Percentiles rank a stretch among this genome's conserved stretches.
These are phyloP conservation scores for Daboia siamensis DNA, from an alignment of 2,113 vertebrate genomes.

Conservation along the genomic window DNA sequence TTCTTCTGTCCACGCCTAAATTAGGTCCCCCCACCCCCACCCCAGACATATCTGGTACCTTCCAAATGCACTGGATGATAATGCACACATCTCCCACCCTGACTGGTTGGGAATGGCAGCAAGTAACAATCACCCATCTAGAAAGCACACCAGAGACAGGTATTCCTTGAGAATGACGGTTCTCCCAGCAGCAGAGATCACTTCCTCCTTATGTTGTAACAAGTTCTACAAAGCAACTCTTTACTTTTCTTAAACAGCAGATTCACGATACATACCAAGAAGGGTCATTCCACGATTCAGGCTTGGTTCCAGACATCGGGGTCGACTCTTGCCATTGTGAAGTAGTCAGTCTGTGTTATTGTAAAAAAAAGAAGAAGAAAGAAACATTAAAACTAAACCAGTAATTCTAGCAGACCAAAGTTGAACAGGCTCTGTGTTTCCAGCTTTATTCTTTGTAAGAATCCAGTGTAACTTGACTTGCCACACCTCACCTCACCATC, in stretches of 20 bases:
- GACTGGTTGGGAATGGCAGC: background rate
- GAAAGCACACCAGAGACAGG: background rate
- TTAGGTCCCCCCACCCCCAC: background rate
- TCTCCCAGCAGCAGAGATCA: background rate
- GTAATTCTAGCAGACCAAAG: background rate
- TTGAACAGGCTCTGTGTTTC: background rate
- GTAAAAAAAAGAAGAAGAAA: background rate
- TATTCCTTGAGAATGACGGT: background rate
- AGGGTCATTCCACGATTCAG: slow-evolving; percentile 19
- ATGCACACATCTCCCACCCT: background rate
- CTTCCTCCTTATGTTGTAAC: background rate
- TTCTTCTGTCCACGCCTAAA: background rate
- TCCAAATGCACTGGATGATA: background rate
- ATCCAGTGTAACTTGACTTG: background rate
- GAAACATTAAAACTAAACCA: background rate
- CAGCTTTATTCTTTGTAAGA: background rate
- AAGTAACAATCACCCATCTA: background rate
- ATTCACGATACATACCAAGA: slow-evolving; percentile 40
- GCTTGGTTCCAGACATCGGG: slow-evolving; percentile 27
- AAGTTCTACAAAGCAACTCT: no score
- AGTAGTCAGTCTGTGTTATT: slow-evolving; percentile 32
- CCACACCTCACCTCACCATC: background rate
- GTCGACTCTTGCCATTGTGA: slow-evolving; percentile 31
- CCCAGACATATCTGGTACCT: background rate
- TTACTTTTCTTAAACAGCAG: background rate